These are phyloP conservation scores for Macrosiphum euphorbiae DNA, from an alignment of 2,888 invertebrate species.

Conservation along the genomic window DNA sequence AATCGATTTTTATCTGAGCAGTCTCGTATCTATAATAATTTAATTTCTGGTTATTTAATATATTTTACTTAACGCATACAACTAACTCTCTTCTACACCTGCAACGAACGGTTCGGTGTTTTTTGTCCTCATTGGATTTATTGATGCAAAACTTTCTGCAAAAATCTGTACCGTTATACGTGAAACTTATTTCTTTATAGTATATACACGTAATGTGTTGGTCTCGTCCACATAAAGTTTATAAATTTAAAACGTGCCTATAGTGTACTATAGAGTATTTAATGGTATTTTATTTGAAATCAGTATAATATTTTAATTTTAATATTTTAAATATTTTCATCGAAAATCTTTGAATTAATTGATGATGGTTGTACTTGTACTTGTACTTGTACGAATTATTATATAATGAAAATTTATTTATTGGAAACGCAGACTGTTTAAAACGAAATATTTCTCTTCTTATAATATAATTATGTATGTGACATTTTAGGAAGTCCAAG, in stretches of 20 bases:
- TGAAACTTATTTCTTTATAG: too few species aligned
- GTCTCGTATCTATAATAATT: neutral
- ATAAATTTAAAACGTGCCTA: neutral
- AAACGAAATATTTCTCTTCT: neutral
- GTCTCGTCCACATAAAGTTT: neutral
- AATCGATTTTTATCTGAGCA: too few species aligned
- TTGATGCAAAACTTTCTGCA: neutral
- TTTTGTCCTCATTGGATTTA: neutral
- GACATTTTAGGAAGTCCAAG: constrained; percentile 41
- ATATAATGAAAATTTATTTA: neutral
- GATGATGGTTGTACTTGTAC: neutral
- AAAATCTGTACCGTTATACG: neutral
- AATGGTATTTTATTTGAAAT: neutral
- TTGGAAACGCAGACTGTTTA: neutral
- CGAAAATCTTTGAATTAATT: neutral
- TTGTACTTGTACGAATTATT: neutral
- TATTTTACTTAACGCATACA: neutral
- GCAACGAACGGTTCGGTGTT: neutral
- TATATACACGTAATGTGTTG: neutral
- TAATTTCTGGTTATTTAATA: neutral
- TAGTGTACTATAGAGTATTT: neutral
- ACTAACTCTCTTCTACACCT: neutral
- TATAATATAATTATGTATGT: neutral
- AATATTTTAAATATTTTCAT: neutral
- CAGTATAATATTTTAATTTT: neutral